Evolutionary conservation across 2,797 vertebrate species (phyloP).

Genomic region (Todus mexicanus): DNA sequence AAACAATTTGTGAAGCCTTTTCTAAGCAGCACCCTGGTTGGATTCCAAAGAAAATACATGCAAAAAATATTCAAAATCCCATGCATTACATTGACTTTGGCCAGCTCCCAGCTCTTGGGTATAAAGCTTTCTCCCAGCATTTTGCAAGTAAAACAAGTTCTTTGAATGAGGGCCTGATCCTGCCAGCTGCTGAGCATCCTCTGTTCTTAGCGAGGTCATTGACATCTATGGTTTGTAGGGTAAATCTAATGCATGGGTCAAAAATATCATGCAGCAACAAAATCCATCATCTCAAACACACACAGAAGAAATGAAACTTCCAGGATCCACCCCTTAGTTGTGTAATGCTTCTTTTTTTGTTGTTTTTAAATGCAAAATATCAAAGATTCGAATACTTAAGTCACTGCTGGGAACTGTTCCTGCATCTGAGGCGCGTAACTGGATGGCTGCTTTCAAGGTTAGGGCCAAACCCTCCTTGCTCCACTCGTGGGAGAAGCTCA

Average conservation of each 20-base stretch:
- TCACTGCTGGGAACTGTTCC: slow-evolving; percentile 10
- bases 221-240: not conserved
- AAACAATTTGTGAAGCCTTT: slow-evolving; percentile 58
- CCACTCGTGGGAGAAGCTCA: not conserved
- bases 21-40: slow-evolving; percentile 54
- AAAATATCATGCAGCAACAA: not conserved
- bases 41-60: slow-evolving; percentile 66
- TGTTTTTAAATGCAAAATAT: not conserved
- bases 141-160: slow-evolving; percentile 54
- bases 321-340: not conserved
- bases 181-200: not conserved
- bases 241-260: not conserved
- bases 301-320: not conserved
- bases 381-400: not conserved
- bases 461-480: not conserved
- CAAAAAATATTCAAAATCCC: slow-evolving; percentile 63
- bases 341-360: not conserved
- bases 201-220: not conserved
- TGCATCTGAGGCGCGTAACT: not conserved
- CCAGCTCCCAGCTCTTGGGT: slow-evolving; percentile 43
- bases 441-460: not conserved
- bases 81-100: slow-evolving; percentile 56
- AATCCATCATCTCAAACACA: not conserved
- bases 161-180: slow-evolving; percentile 35
- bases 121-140: slow-evolving; percentile 19